Evolutionary conservation across 1,140 invertebrate species (phyloP).

Genomic region (Eupristina koningsbergeri): DNA sequence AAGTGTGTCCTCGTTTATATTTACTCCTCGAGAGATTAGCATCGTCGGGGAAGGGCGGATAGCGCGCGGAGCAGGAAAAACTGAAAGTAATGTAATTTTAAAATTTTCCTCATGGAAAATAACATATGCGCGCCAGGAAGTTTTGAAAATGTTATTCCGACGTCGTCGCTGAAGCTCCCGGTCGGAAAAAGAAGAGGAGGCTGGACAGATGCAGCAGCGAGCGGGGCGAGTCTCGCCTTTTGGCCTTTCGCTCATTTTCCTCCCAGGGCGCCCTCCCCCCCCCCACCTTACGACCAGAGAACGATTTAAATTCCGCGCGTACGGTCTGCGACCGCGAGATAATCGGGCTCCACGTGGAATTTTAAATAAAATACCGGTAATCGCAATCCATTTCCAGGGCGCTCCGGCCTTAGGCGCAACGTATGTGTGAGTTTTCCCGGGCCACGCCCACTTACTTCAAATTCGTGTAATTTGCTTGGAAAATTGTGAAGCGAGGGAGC

Average conservation of each 20-base stretch:
- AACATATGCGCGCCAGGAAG: slow-evolving; percentile 36
- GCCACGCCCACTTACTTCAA: not conserved
- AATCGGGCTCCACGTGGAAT: slow-evolving; percentile 45
- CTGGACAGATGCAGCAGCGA: slow-evolving; percentile 37
- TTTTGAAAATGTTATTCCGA: slow-evolving; percentile 48
- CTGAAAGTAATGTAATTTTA: slow-evolving; percentile 40
- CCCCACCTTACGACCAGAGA: slow-evolving; percentile 57
- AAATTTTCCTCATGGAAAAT: slow-evolving; percentile 47
- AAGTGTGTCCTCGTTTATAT: not conserved
- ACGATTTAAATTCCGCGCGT: slow-evolving; percentile 62
- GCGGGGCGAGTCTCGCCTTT: slow-evolving; percentile 50
- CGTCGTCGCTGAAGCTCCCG: slow-evolving; percentile 36
- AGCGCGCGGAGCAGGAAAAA: not conserved
- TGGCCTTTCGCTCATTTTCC: slow-evolving; percentile 55
- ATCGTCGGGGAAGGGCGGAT: not conserved
- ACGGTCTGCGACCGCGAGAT: slow-evolving; percentile 33
- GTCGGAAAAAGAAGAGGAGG: slow-evolving; percentile 31
- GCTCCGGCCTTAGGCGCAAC: not conserved
- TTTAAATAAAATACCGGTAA: slow-evolving; percentile 54
- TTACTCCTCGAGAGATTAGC: not conserved
- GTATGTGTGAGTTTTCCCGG: too few relatives aligned
- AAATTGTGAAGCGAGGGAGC: too few relatives aligned
- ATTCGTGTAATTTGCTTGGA: too few relatives aligned
- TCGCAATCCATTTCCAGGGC: slow-evolving; percentile 38
- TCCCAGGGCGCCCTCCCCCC: too few relatives aligned